These are phyloP conservation scores for Eudyptes chrysolophus DNA, from an alignment of 2,113 vertebrate genomes.

Conservation along the genomic window DNA sequence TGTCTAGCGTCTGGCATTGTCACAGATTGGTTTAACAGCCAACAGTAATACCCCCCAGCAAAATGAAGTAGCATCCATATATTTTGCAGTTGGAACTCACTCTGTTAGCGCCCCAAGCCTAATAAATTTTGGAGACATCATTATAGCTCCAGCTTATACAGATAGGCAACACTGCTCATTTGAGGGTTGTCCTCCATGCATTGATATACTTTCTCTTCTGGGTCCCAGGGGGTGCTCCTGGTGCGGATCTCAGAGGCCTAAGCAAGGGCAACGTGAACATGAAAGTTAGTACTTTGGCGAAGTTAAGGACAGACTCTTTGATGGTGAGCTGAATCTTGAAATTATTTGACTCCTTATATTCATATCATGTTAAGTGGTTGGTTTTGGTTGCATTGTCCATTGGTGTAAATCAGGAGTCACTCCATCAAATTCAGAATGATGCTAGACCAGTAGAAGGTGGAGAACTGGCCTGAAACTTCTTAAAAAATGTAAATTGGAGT, in stretches of 20 bases:
- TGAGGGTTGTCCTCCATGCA: background rate
- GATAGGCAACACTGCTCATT: background rate
- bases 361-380: accelerated
- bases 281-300: conserved; percentile 44
- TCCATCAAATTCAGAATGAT: background rate
- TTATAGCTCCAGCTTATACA: background rate
- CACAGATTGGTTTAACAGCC: background rate
- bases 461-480: background rate
- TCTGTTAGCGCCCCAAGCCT: background rate
- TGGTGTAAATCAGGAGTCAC: background rate
- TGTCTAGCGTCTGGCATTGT: background rate
- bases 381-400: accelerated
- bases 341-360: accelerated
- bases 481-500: background rate
- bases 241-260: conserved; percentile 45
- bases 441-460: background rate
- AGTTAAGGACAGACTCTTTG: conserved; percentile 16
- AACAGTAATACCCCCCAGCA: background rate
- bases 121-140: background rate
- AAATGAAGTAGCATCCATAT: background rate
- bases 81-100: background rate
- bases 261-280: conserved; percentile 30
- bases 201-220: background rate
- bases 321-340: conserved; percentile 35
- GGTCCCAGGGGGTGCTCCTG: conserved; percentile 57